Evolutionary conservation across 2,797 vertebrate species (phyloP), one percentile per base, ranked within the genome.

Genomic region (Chelon auratus): DNA sequence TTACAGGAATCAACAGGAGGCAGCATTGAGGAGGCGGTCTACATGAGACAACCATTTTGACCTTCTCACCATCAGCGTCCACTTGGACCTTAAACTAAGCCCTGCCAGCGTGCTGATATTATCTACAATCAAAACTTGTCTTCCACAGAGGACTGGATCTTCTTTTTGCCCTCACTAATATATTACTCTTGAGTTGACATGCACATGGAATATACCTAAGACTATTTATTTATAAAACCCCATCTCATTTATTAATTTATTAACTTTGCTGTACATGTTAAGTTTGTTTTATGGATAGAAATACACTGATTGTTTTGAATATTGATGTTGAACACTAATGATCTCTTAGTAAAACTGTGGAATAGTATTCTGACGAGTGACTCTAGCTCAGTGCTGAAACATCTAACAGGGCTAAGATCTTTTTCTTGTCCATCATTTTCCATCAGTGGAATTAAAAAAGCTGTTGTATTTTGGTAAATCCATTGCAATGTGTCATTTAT

Each of bases 161-260:
- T 84, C 75, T 66, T 52, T 78, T 79, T 81, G 53, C 47, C 68
- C 72, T 13, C 39, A 12, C 53, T 63, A 40, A 14, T 47, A 54
- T 73, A 20, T 75, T 60, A 45, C 17, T 73, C 36, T 58, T 56
- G 0, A 63, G 53, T 51, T 68, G 10, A 63, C 12, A 30, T 40
- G 9, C 65, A 72, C 64, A 48, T 4, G 26, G 14, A 61, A 81
- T n/a, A 26, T 59, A 75, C 52, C 48, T 18, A 22, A 50, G 36
- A 20, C 20, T 68, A 53, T 91, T 89, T 89, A 91, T 93, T 87
- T 81, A 68, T 76, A 62, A 67, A 33, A 20, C 37, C 65, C 22
- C 60, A 62, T 1, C 14, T 81, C 82, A 81, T 81, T 80, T 89
- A 87, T 92, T 81, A 83, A 81, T 81, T 80, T 89, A 87, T 92